Evolutionary conservation across 2,113 vertebrate genomes (phyloP).

Genomic region (Brachionichthys hirsutus): DNA sequence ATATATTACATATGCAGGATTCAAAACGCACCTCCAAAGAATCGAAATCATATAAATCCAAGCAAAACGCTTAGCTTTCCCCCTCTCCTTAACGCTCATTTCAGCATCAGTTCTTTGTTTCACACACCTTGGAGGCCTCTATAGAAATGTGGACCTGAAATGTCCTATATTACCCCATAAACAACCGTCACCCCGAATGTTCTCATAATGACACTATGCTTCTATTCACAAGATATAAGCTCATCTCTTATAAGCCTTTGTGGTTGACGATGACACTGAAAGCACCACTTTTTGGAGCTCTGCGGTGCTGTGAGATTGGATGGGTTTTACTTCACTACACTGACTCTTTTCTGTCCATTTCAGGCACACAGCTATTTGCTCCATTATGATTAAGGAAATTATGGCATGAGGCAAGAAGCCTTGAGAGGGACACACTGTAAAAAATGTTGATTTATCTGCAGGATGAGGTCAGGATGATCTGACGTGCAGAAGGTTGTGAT

Average conservation of each 20-base stretch:
- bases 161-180: constrained; percentile 1
- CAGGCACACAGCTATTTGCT: constrained; percentile 17
- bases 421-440: constrained; percentile 14
- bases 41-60: neutral
- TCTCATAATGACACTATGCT: too few species aligned
- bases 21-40: neutral
- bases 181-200: neutral
- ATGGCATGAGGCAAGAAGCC: constrained; percentile 34
- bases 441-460: neutral
- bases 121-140: neutral
- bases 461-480: constrained; percentile 40
- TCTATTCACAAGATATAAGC: neutral
- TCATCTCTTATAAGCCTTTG: constrained; percentile 14
- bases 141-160: neutral
- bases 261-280: constrained; percentile 21
- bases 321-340: constrained; percentile 13
- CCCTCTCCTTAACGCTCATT: too few species aligned
- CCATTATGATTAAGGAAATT: neutral
- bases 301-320: neutral
- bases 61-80: neutral
- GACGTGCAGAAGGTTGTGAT: constrained; percentile 32
- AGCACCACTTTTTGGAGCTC: constrained; percentile 1
- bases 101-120: neutral
- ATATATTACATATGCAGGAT: neutral
- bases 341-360: constrained; percentile 18